These are phyloP conservation scores for Callithrix jacchus DNA, from an alignment of 2,113 vertebrate species.

Conservation along the genomic window DNA sequence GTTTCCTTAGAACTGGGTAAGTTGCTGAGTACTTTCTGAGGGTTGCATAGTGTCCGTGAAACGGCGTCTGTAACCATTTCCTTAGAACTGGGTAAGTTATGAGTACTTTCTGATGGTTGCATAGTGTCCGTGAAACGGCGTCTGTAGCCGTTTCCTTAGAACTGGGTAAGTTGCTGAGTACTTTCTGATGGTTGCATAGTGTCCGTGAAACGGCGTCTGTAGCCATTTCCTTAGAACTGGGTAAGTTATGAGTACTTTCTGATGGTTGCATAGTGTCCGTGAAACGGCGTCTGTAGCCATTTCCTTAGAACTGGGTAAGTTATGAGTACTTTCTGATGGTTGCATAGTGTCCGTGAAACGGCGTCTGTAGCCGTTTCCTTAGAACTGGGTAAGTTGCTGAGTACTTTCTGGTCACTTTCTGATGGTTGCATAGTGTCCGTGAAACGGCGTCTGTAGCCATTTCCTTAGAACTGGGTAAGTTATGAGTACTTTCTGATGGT, in stretches of 20 bases:
- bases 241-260: rapidly evolving
- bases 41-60: rapidly evolving
- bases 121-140: rapidly evolving
- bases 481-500: rapidly evolving
- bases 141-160: rapidly evolving
- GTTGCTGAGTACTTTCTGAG: rapidly evolving
- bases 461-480: rapidly evolving
- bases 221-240: rapidly evolving
- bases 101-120: rapidly evolving
- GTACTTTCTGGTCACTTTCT: not conserved
- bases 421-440: rapidly evolving
- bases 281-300: rapidly evolving
- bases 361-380: rapidly evolving
- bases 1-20: rapidly evolving
- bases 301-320: rapidly evolving
- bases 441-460: rapidly evolving
- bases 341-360: rapidly evolving
- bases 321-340: rapidly evolving
- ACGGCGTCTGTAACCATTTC: rapidly evolving
- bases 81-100: rapidly evolving
- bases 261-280: rapidly evolving
- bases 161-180: rapidly evolving
- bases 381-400: rapidly evolving
- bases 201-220: rapidly evolving
- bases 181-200: rapidly evolving